Evolutionary conservation across 2,888 invertebrate genomes (phyloP).

Genomic region (Tenodera sinensis): DNA sequence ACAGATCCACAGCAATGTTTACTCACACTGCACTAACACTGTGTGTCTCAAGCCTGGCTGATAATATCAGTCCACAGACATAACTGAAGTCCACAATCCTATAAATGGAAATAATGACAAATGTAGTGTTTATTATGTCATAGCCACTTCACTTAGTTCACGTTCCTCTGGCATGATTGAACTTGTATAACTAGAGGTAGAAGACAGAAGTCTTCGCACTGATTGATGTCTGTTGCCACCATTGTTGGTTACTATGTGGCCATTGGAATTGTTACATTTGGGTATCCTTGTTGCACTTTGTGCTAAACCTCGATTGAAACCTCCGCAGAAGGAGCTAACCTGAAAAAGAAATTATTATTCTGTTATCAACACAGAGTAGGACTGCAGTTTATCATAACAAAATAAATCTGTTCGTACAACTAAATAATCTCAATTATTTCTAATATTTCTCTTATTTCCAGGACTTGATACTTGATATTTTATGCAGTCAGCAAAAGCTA

Average conservation of each 20-base stretch:
- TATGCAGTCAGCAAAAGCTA: too few species aligned
- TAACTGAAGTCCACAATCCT: too few species aligned
- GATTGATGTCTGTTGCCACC: slow-evolving; percentile 31
- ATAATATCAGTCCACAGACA: neutral
- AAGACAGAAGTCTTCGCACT: slow-evolving; percentile 33
- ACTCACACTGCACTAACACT: neutral
- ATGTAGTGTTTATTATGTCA: neutral
- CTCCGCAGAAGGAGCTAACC: slow-evolving; percentile 11
- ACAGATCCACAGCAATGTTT: neutral
- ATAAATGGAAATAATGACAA: neutral
- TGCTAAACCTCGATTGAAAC: neutral
- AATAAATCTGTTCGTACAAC: too few species aligned
- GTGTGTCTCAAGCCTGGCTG: neutral
- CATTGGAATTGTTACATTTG: slow-evolving; percentile 17
- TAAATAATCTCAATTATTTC: too few species aligned
- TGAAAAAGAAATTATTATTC: neutral
- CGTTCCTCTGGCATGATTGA: slow-evolving; percentile 29
- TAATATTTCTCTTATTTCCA: too few species aligned
- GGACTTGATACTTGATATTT: too few species aligned
- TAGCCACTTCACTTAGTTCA: slow-evolving; percentile 31
- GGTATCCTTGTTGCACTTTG: neutral
- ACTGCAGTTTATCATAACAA: too few species aligned
- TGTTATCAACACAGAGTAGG: neutral
- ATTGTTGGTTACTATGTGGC: slow-evolving; percentile 19
- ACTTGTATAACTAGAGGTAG: slow-evolving; percentile 33